These are phyloP conservation scores for Aspidiotus rigidus DNA, from an alignment of 2,888 invertebrate species.

Conservation along the genomic window DNA sequence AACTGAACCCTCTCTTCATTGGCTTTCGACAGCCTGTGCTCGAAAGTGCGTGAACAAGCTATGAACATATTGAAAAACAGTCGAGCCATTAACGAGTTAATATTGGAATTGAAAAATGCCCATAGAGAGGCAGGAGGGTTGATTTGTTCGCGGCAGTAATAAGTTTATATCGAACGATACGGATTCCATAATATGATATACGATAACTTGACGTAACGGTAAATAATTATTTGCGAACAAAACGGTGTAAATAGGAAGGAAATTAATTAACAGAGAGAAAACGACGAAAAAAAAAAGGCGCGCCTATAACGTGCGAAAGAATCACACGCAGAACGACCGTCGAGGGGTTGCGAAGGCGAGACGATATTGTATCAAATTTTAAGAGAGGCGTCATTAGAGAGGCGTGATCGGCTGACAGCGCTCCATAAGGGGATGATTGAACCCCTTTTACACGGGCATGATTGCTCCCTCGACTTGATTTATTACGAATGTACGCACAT, in stretches of 20 bases:
- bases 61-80: too few species aligned
- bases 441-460: slow-evolving; percentile 32
- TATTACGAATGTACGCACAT: slow-evolving; percentile 18
- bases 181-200: background rate
- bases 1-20: too few species aligned
- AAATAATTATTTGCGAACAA: slow-evolving; percentile 24
- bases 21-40: too few species aligned
- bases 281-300: slow-evolving; percentile 9
- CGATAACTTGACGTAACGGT: slow-evolving; percentile 10
- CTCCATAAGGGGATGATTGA: slow-evolving; percentile 34
- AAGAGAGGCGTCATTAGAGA: slow-evolving; percentile 34
- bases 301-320: slow-evolving; percentile 18
- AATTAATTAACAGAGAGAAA: slow-evolving; percentile 26
- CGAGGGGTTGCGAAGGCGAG: slow-evolving; percentile 26
- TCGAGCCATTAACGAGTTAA: too few species aligned
- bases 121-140: too few species aligned
- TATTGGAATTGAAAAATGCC: too few species aligned
- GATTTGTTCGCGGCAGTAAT: too few species aligned
- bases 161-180: too few species aligned
- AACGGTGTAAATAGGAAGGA: slow-evolving; percentile 24
- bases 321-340: slow-evolving; percentile 8
- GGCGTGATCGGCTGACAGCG: slow-evolving; percentile 34
- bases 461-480: slow-evolving; percentile 33
- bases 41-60: too few species aligned
- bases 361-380: slow-evolving; percentile 21